These are phyloP conservation scores for Furcifer pardalis DNA, from an alignment of 2,797 vertebrate genomes.

Conservation along the genomic window DNA sequence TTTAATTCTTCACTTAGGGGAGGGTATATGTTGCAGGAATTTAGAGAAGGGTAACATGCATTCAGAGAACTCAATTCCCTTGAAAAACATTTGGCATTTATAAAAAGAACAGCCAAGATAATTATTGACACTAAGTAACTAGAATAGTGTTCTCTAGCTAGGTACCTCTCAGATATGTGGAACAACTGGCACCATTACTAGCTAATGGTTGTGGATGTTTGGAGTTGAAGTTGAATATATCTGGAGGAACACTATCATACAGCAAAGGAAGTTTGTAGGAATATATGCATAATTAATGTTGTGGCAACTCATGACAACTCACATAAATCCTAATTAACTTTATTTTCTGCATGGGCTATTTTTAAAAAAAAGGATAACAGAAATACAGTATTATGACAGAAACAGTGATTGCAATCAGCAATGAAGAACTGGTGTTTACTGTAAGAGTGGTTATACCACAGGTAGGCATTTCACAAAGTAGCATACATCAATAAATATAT, in stretches of 20 bases:
- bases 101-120: not conserved
- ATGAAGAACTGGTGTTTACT: not conserved
- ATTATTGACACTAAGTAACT: not conserved
- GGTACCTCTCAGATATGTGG: not conserved
- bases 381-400: not conserved
- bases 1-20: not conserved
- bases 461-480: not conserved
- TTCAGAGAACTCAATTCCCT: not conserved
- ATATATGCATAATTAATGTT: not conserved
- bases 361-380: not conserved
- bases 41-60: not conserved
- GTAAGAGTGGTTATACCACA: not conserved
- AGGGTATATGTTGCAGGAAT: not conserved
- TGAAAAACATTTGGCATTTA: too few species aligned
- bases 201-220: not conserved
- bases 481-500: not conserved
- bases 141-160: not conserved
- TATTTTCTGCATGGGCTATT: not conserved
- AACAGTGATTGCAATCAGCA: not conserved
- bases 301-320: not conserved
- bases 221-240: not conserved
- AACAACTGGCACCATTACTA: too few species aligned
- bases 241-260: not conserved
- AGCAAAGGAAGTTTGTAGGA: not conserved
- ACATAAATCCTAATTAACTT: not conserved